These are phyloP conservation scores for Triops cancriformis DNA, from an alignment of 1,140 invertebrate genomes.

Conservation along the genomic window DNA sequence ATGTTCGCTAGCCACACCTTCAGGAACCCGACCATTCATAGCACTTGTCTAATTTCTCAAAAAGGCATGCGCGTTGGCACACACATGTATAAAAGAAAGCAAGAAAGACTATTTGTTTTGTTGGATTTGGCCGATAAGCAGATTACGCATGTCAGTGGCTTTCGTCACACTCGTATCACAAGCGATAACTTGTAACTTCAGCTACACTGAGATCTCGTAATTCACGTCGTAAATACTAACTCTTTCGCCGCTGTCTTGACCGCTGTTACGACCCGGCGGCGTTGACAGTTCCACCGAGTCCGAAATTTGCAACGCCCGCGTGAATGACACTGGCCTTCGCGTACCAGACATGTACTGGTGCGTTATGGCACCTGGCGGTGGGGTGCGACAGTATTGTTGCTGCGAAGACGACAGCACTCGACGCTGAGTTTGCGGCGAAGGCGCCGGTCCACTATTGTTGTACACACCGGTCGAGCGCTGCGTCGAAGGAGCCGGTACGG, in stretches of 20 bases:
- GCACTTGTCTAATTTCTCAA: background rate
- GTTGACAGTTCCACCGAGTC: constrained; percentile 31
- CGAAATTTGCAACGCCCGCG: constrained; percentile 21
- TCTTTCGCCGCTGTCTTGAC: constrained; percentile 51
- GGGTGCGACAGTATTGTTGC: constrained; percentile 34
- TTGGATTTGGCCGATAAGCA: background rate
- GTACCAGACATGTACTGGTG: constrained; percentile 22
- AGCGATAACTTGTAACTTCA: constrained; percentile 39
- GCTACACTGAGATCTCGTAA: constrained; percentile 81
- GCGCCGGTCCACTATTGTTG: constrained; percentile 42
- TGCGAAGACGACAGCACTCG: background rate
- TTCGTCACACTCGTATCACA: constrained; percentile 17
- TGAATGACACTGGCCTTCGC: constrained; percentile 20
- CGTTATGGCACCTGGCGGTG: constrained; percentile 36
- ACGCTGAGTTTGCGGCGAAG: constrained; percentile 36
- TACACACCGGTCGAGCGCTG: background rate
- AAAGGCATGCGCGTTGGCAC: background rate
- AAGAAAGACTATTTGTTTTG: background rate
- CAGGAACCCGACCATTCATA: background rate
- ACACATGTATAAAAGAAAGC: background rate
- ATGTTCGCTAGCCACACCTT: background rate
- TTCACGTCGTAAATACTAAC: constrained; percentile 89
- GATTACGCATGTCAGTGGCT: background rate
- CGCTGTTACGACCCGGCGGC: constrained; percentile 20
- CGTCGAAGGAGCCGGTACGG: background rate